These are phyloP conservation scores for Smittia sp. DNA, from an alignment of 2,888 invertebrate genomes.

Conservation along the genomic window DNA sequence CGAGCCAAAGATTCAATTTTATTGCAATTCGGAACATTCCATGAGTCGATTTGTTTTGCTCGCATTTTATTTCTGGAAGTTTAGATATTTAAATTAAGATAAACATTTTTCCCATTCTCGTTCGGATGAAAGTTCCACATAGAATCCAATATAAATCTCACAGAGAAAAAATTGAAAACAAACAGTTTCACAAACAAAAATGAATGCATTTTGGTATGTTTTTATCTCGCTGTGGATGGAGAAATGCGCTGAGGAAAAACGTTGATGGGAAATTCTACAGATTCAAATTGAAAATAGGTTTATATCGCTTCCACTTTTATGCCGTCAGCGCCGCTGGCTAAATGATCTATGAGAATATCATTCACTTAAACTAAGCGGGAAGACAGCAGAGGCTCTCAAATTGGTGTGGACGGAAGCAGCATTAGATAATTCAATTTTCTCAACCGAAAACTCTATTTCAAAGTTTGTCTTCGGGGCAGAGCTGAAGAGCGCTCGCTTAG, in stretches of 20 bases:
- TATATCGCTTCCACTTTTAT: too few relatives aligned
- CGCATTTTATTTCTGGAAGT: background rate
- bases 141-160: conserved; percentile 4
- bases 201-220: conserved; percentile 7
- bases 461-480: too few relatives aligned
- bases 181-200: conserved; percentile 1
- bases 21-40: conserved; percentile 32
- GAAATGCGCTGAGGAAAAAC: too few relatives aligned
- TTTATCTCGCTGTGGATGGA: background rate
- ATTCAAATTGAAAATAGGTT: too few relatives aligned
- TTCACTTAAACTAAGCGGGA: conserved; percentile 28
- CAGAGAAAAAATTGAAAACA: background rate
- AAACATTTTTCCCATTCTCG: conserved; percentile 24
- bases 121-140: background rate
- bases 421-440: background rate
- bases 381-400: conserved; percentile 19
- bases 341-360: conserved; percentile 33
- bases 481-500: too few relatives aligned
- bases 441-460: too few relatives aligned
- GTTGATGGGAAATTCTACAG: too few relatives aligned
- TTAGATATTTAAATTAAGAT: conserved; percentile 38
- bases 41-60: conserved; percentile 20
- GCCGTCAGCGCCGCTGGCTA: background rate
- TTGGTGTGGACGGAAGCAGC: conserved; percentile 2
- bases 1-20: conserved; percentile 31